phyloP scores from a whole-genome alignment of 2,797 vertebrate species.

The Morus bassanus region DNA sequence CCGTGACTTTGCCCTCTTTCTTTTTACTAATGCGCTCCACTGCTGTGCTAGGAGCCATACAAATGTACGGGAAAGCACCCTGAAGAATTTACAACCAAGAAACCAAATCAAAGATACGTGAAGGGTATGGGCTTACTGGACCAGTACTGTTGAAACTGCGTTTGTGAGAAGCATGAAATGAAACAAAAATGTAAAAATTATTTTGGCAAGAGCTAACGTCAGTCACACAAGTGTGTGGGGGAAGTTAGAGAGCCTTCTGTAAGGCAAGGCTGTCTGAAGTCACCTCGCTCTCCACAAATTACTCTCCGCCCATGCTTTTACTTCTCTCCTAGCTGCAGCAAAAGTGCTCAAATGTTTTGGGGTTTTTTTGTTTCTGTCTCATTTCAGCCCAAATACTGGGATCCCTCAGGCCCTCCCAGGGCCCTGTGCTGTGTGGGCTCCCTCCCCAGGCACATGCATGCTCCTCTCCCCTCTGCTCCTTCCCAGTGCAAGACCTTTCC shows the following conservation, averaged over 20 bases:
- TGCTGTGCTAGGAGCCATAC: not conserved
- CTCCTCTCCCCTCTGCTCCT: not conserved
- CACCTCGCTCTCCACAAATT: not conserved
- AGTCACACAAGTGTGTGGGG: not conserved
- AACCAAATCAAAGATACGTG: accelerated
- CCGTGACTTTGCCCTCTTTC: not conserved
- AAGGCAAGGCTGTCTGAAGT: not conserved
- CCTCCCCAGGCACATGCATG: not conserved
- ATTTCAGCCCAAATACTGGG: not conserved
- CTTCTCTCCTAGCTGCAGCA: not conserved
- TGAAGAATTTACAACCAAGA: not conserved
- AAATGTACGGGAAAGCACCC: not conserved
- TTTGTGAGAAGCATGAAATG: not conserved
- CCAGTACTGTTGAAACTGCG: not conserved
- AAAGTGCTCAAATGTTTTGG: not conserved
- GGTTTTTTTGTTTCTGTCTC: not conserved
- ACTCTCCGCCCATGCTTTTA: not conserved
- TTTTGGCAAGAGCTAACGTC: not conserved
- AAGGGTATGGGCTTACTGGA: not conserved
- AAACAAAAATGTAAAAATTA: conserved; percentile 3
- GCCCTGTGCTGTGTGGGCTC: not conserved
- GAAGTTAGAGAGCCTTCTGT: not conserved
- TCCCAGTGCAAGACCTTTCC: not conserved
- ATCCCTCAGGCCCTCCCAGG: not conserved
- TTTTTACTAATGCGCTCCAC: accelerated